Conservation (phyloP, 2,113 vertebrate genomes). For the Seriola rivoliana region DNA sequence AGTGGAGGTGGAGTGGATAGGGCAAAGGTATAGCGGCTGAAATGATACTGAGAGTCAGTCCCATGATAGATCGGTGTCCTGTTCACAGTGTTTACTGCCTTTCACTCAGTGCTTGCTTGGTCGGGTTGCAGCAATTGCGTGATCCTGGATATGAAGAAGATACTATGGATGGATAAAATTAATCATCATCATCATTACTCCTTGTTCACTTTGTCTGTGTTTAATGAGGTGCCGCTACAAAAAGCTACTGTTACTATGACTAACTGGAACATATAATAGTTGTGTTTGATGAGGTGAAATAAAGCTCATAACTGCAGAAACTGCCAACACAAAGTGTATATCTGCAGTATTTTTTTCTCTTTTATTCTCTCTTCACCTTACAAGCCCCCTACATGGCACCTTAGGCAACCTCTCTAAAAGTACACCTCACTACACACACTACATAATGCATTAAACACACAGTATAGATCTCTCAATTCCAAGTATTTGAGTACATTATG, state of each 20-base stretch:
- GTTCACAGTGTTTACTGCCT: constrained; percentile 41
- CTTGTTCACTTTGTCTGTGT: background rate
- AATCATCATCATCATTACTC: background rate
- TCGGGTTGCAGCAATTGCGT: constrained; percentile 17
- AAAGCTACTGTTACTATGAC: constrained; percentile 15
- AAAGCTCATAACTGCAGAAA: background rate
- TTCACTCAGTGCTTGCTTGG: constrained; percentile 25
- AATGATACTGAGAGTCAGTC: constrained; percentile 19
- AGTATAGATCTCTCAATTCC: constrained; percentile 28
- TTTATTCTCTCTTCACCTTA: background rate
- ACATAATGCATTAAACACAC: constrained; percentile 26
- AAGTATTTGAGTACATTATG: constrained; percentile 5
- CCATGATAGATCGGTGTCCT: constrained; percentile 25
- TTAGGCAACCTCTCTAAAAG: constrained; percentile 3
- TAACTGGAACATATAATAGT: constrained; percentile 8
- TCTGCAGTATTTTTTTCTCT: background rate
- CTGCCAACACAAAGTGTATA: background rate
- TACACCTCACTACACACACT: background rate
- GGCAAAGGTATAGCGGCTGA: background rate
- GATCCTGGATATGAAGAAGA: constrained; percentile 23
- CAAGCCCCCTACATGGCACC: background rate
- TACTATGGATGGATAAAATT: constrained; percentile 30
- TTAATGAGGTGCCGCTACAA: background rate
- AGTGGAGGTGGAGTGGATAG: background rate
- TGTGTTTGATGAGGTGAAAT: constrained; percentile 19